phyloP scores from a whole-genome alignment of 2,113 vertebrate species.

The Meriones unguiculatus region DNA sequence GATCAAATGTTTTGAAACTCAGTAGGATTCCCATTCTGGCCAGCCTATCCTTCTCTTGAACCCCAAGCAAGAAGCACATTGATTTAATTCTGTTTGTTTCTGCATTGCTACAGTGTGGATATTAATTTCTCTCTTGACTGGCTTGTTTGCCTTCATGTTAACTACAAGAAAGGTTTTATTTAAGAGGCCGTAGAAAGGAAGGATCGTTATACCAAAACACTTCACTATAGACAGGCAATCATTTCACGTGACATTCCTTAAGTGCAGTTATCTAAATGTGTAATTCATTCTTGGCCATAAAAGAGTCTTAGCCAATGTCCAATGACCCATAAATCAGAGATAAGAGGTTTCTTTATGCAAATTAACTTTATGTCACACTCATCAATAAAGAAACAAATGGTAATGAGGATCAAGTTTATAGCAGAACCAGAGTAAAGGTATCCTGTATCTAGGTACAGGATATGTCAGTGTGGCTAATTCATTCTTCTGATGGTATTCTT shows the following conservation, averaged over 20 bases:
- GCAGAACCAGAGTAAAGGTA: constrained; percentile 69
- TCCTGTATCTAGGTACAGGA: constrained; percentile 77
- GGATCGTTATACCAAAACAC: constrained; percentile 59
- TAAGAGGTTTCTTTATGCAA: constrained; percentile 82
- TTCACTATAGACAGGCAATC: constrained; percentile 16
- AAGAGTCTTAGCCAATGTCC: constrained; percentile 72
- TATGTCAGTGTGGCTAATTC: constrained; percentile 79
- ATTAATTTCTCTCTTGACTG: constrained; percentile 15
- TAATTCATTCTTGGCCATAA: constrained; percentile 77
- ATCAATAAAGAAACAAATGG: constrained; percentile 82
- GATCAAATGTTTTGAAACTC: background rate
- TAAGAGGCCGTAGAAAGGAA: background rate
- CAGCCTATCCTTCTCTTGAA: background rate
- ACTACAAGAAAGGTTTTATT: constrained; percentile 38
- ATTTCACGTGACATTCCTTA: constrained; percentile 74
- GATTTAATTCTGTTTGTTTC: constrained; percentile 43
- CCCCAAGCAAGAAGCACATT: background rate
- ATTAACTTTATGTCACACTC: constrained; percentile 84
- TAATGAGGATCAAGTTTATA: constrained; percentile 80
- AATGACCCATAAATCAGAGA: constrained; percentile 83
- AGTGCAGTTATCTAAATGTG: constrained; percentile 67
- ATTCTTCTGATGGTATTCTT: constrained; percentile 80
- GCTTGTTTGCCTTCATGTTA: constrained; percentile 35
- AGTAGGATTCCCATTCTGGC: background rate
- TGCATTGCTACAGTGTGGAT: background rate